Evolutionary conservation across 2,113 vertebrate species (phyloP), one percentile per base, ranked within the genome.

Genomic region (Nerophis ophidion): DNA sequence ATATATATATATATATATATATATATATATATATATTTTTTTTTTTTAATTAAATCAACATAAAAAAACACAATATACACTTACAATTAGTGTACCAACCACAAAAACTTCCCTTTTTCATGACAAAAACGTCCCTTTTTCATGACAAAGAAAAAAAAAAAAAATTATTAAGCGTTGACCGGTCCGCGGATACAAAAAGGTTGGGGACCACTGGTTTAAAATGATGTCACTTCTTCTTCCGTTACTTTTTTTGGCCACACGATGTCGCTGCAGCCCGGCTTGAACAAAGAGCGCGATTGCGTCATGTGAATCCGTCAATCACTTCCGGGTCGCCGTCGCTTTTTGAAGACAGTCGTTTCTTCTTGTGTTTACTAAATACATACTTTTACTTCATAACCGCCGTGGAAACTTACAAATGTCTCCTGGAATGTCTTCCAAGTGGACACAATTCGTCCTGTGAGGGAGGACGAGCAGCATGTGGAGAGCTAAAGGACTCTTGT

Each of bases 401-500:
- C 8, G 3, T 9, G n/a, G 34, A 35, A 2, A 11, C 35, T 55
- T 55, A 19, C 10, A 10, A 9, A 17, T 6, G 5, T 7, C 40
- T 12, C 2, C 1, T 44, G 5, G 40, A 44, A 55, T 55, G 36
- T 11, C 4, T 15, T 9, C 16, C 12, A 19, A 11, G 68, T 69
- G 15, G n/a, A 26, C 8, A 14, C 17, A 38, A 48, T 0, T 42
- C 8, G 33, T 33, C 11, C 48, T 10, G 58, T 50, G 11, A 26
- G 35, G 46, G 34, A 65, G 8, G 52, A 48, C 45, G 60, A 15
- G 4, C 57, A 70, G 15, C 46, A 91, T 91, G 90, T 91, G 89
- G 89, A 68, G 88, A 72, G 47, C 91, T 12, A 82, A 89, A 15
- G 82, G 81, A n/a, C 60, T 88, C 1, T 65, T 87, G 7, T 80